phyloP scores from a whole-genome alignment of 2,113 vertebrate genomes.

The Rhinolophus ferrumequinum region DNA sequence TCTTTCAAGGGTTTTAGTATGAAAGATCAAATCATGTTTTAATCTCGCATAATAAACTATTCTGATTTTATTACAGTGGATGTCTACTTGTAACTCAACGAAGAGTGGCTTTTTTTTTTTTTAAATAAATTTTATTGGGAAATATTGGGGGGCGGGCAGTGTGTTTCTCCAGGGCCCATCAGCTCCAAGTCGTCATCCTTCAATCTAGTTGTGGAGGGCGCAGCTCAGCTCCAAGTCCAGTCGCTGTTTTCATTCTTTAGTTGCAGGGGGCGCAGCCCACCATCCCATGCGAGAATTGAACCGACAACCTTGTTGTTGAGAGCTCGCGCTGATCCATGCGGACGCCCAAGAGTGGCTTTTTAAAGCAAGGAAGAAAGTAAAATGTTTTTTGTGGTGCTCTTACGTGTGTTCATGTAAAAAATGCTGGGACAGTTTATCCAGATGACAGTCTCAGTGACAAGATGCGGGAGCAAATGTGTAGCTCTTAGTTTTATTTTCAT shows the following conservation, averaged over 20 bases:
- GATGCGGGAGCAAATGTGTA: neutral
- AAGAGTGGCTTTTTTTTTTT: neutral
- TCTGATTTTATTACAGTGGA: neutral
- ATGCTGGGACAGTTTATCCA: neutral
- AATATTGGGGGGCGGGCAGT: too few relatives aligned
- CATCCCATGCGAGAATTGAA: too few relatives aligned
- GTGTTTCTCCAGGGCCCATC: too few relatives aligned
- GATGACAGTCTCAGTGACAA: neutral
- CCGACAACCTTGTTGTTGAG: too few relatives aligned
- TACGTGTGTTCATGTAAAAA: neutral
- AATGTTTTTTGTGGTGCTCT: neutral
- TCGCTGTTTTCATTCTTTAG: too few relatives aligned
- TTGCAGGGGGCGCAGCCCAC: too few relatives aligned
- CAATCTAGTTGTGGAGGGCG: too few relatives aligned
- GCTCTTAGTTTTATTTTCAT: neutral
- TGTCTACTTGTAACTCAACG: neutral
- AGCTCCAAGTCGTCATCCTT: too few relatives aligned
- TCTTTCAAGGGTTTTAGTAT: neutral
- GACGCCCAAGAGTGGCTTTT: neutral
- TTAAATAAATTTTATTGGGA: too few relatives aligned
- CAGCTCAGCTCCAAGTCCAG: too few relatives aligned
- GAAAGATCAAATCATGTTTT: slow-evolving; percentile 37
- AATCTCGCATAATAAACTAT: neutral
- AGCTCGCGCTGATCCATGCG: too few relatives aligned
- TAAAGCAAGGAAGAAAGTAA: neutral